Evolutionary conservation across 2,888 invertebrate species (phyloP).

Genomic region (Zygogramma bicolorata): DNA sequence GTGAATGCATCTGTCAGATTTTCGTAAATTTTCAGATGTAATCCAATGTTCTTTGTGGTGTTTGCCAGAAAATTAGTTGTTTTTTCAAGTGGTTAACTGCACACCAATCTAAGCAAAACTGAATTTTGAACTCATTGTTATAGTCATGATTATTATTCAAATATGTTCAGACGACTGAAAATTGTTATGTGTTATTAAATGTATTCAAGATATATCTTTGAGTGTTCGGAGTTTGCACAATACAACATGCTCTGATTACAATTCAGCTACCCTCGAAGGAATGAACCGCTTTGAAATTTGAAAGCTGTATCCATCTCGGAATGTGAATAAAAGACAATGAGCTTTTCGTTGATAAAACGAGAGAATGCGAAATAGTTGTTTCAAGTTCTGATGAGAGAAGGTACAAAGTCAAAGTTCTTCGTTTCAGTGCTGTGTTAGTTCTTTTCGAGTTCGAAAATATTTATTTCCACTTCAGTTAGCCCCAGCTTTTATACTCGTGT

Average conservation of each 20-base stretch:
- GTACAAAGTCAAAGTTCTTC: neutral
- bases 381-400: neutral
- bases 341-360: neutral
- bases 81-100: too few relatives aligned
- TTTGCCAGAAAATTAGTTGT: too few relatives aligned
- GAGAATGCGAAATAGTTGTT: neutral
- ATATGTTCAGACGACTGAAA: too few relatives aligned
- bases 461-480: neutral
- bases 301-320: neutral
- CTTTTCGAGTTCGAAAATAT: neutral
- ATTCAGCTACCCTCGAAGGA: neutral
- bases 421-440: neutral
- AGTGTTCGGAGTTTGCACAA: neutral
- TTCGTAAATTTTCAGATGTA: too few relatives aligned
- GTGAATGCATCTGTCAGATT: too few relatives aligned
- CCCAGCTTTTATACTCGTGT: neutral
- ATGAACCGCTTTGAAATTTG: neutral
- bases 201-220: neutral
- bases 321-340: neutral
- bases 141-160: too few relatives aligned
- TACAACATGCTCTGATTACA: neutral
- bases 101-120: too few relatives aligned
- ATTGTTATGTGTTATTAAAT: neutral
- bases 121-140: too few relatives aligned
- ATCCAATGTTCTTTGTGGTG: too few relatives aligned